Evolutionary conservation across 1,140 invertebrate genomes (phyloP), one percentile per base, ranked within the genome.

Genomic region (Nixonia krombeini): DNA sequence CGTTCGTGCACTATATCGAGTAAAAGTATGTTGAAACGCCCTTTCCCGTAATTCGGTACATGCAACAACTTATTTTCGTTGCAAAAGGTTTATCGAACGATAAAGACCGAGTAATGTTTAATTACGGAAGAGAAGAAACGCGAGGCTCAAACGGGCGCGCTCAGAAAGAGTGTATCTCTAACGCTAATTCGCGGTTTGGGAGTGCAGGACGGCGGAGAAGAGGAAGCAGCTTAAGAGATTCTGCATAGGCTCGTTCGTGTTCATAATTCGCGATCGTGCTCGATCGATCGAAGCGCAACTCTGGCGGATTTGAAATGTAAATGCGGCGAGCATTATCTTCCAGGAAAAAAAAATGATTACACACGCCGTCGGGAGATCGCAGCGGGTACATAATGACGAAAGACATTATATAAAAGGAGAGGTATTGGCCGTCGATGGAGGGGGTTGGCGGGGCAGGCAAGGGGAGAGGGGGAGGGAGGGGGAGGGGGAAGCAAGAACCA

Each of bases 321-420:
- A 80, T 76, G 57, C 57, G 45, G 35, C 58, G 62, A 68, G 68
- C 65, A 73, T 76, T 73, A 81, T 80, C 65, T 78, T 65, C 37
- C 47, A 56, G 66, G 67, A 68, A 74, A 47, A n/a, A n/a, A 59
- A 70, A 61, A 70, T 44, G 57, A 61, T 73, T 62, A 47, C 50
- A 57, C 42, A 50, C 56, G 42, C 38, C 13, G 47, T 16, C 7
- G 40, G 40, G 65, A 65, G 62, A 78, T 69, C 59, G 65, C 58
- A 56, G 42, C 44, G 42, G 68, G 52, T 62, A 63, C 67, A 65
- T 69, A 74, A 72, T 80, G 79, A 80, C 68, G 79, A 79, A 79
- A 80, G 78, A 79, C 50, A 73, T 81, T 80, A 80, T 74, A 78
- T 79, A 81, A 80, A 80, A 72, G 50, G 56, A 70, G 55, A 56